Conservation (phyloP, 1,140 invertebrate genomes). For the Drosophila triauraria region DNA sequence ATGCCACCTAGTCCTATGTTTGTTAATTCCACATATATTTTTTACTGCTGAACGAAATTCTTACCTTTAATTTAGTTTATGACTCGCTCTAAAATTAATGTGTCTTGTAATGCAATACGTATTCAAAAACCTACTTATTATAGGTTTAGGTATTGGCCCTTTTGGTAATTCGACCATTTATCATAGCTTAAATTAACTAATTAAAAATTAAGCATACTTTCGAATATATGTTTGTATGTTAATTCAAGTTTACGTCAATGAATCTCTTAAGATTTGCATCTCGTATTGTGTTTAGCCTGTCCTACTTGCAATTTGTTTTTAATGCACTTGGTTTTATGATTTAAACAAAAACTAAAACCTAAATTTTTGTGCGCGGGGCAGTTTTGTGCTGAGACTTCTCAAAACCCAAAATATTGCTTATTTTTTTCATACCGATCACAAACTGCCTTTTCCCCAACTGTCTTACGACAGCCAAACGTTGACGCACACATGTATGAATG, state of each 20-base stretch:
- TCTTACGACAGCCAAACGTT: constrained; percentile 33
- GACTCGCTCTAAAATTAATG: neutral
- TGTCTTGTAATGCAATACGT: neutral
- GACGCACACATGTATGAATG: constrained; percentile 13
- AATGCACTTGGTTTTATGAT: constrained; percentile 57
- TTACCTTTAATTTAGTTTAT: constrained; percentile 60
- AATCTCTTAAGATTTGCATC: neutral
- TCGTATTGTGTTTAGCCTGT: constrained; percentile 47
- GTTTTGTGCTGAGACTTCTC: neutral
- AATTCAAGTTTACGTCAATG: neutral
- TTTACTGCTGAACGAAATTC: constrained; percentile 62
- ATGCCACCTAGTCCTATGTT: constrained; percentile 64
- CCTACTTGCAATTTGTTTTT: constrained; percentile 69
- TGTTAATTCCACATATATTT: constrained; percentile 44
- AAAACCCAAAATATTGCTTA: neutral
- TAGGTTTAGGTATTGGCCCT: constrained; percentile 1
- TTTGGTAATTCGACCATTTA: neutral
- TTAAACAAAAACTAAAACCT: neutral
- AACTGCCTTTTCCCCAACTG: constrained; percentile 36
- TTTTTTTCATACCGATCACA: constrained; percentile 8
- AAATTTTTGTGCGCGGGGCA: neutral
- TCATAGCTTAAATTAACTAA: neutral
- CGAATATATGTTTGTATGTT: neutral
- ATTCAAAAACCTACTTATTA: neutral
- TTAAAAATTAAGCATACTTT: neutral